Percentiles rank a stretch among this genome's conserved stretches.
These are phyloP conservation scores for Manis crassicaudata DNA, from an alignment of 2,797 vertebrate species.

Conservation along the genomic window DNA sequence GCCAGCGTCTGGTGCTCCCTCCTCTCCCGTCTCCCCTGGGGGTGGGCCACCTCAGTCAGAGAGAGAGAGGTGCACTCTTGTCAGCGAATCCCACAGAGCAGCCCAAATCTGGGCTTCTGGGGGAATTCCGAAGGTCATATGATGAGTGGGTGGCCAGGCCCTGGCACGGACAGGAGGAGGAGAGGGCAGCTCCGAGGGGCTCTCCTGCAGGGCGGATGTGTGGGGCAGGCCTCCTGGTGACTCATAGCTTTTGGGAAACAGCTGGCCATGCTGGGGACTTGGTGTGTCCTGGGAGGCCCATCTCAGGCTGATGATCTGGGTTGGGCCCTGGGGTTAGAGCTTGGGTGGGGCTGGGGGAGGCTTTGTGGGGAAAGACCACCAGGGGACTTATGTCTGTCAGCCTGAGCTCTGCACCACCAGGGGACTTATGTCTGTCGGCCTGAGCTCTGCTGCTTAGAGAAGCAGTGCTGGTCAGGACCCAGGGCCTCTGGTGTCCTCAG, in stretches of 20 bases:
- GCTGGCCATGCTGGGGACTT: constrained; percentile 23
- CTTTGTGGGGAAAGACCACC: background rate
- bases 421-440: background rate
- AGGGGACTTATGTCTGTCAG: background rate
- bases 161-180: constrained; percentile 4
- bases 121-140: constrained; percentile 73
- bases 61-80: background rate
- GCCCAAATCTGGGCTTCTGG: constrained; percentile 66
- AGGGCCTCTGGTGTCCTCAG: background rate
- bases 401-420: background rate
- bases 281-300: background rate
- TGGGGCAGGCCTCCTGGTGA: constrained; percentile 56
- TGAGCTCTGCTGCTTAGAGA: background rate
- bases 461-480: background rate
- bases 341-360: background rate
- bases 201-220: background rate
- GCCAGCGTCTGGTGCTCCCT: background rate
- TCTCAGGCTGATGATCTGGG: background rate
- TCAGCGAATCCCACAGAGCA: background rate
- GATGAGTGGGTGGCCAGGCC: background rate
- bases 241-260: constrained; percentile 70
- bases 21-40: background rate
- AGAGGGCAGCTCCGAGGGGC: background rate
- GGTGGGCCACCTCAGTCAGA: background rate
- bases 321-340: background rate